A percentile compares a stretch with the other conserved stretches of the same genome.
phyloP scores from a whole-genome alignment of 2,113 vertebrate genomes.

The Pavo muticus region DNA sequence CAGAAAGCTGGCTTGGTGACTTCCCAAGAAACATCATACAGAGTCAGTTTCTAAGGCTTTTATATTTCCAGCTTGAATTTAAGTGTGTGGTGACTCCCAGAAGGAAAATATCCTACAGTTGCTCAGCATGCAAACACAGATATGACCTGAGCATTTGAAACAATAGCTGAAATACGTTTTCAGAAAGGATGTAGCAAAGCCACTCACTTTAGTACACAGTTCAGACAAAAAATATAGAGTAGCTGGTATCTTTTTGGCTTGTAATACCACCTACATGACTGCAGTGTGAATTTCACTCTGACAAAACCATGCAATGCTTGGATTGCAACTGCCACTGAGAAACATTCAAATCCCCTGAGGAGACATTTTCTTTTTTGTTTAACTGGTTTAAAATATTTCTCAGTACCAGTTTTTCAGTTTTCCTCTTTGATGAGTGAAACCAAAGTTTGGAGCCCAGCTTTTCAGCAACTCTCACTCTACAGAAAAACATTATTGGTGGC shows the following conservation, averaged over 20 bases:
- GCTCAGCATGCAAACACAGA: background rate
- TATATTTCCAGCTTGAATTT: background rate
- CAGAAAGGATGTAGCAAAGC: background rate
- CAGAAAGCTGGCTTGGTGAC: background rate
- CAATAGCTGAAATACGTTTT: background rate
- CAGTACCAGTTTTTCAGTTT: background rate
- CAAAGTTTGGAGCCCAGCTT: fast-evolving
- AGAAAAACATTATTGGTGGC: background rate
- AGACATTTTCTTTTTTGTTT: background rate
- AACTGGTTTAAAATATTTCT: background rate
- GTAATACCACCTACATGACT: background rate
- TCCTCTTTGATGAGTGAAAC: slow-evolving; percentile 25
- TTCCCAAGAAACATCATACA: background rate
- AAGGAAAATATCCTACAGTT: background rate
- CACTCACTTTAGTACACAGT: background rate
- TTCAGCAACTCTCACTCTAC: background rate
- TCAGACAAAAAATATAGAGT: slow-evolving; percentile 8
- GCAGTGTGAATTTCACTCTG: background rate
- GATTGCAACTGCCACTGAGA: background rate
- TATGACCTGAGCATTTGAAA: background rate
- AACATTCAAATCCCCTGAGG: background rate
- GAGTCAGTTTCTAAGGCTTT: background rate
- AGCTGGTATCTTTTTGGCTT: background rate
- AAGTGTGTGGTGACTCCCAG: background rate
- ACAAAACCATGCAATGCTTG: background rate